These are phyloP conservation scores for Haliclona indistincta DNA, from an alignment of 37 sponge, comb jelly and placozoan species.

Conservation along the genomic window DNA sequence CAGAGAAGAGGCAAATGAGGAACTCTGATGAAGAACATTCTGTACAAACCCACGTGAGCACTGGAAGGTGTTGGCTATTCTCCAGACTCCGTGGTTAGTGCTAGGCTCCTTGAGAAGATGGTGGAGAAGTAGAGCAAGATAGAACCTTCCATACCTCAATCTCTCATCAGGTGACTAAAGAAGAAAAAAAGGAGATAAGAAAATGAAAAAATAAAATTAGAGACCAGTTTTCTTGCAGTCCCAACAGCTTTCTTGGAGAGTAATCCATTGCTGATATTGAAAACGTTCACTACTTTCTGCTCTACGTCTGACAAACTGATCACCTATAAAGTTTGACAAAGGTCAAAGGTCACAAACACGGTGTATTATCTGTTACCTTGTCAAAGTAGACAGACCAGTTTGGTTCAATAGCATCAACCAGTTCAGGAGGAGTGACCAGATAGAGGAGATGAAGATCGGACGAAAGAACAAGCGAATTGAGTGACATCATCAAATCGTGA, in stretches of 20 bases:
- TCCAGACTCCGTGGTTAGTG: conserved; percentile 63
- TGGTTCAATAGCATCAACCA: conserved; percentile 54
- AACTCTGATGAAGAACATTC: conserved; percentile 53
- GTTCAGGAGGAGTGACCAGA: conserved; percentile 79
- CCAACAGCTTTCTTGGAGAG: conserved; percentile 70
- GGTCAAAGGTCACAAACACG: not conserved
- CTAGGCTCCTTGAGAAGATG: conserved; percentile 37
- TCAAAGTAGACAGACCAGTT: conserved; percentile 87
- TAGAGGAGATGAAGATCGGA: conserved; percentile 89
- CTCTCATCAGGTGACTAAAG: conserved; percentile 23
- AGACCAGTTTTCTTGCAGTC: conserved; percentile 51
- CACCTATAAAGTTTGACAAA: conserved; percentile 20
- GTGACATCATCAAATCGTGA: conserved; percentile 44
- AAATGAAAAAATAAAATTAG: not conserved
- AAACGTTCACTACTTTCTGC: conserved; percentile 57
- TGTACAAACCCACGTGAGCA: conserved; percentile 87
- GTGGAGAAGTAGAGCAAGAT: conserved; percentile 70
- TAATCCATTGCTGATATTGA: conserved; percentile 47
- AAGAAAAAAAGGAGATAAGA: not conserved
- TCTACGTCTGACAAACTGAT: conserved; percentile 52
- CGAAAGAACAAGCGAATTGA: conserved; percentile 67
- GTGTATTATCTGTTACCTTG: conserved; percentile 27
- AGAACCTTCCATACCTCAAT: conserved; percentile 64
- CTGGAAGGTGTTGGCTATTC: conserved; percentile 68
- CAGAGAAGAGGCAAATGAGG: conserved; percentile 70